phyloP scores from a whole-genome alignment of 2,888 invertebrate genomes.

The Uloborus plumipes region DNA sequence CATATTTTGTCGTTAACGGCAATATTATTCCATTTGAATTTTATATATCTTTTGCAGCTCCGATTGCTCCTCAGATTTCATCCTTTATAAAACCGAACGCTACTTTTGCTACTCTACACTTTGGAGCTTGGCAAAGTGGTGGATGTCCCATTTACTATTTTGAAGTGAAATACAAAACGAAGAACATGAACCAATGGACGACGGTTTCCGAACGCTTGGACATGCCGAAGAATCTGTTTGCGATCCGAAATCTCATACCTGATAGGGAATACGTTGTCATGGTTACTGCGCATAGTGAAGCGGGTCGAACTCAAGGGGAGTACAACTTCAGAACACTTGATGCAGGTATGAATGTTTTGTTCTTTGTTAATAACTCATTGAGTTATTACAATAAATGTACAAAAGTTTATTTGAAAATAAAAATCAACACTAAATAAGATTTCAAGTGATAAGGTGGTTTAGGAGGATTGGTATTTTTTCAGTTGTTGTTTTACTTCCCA shows the following conservation, averaged over 20 bases:
- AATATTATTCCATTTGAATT: not conserved
- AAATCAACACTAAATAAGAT: too few species aligned
- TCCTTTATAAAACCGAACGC: constrained; percentile 69
- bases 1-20: too few species aligned
- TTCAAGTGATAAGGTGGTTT: too few species aligned
- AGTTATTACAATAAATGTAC: not conserved
- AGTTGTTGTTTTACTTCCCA: too few species aligned
- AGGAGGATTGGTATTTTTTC: too few species aligned
- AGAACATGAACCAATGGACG: constrained; percentile 42
- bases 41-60: constrained; percentile 67
- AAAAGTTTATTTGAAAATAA: too few species aligned
- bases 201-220: constrained; percentile 15
- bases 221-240: constrained; percentile 23
- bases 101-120: constrained; percentile 70
- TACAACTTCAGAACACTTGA: constrained; percentile 71
- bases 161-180: constrained; percentile 68
- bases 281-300: constrained; percentile 72
- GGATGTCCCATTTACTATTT: constrained; percentile 71
- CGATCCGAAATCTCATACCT: constrained; percentile 68
- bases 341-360: not conserved
- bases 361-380: not conserved
- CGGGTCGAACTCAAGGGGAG: constrained; percentile 71
- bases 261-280: constrained; percentile 71
- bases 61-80: constrained; percentile 69
- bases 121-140: constrained; percentile 70